Conservation (phyloP, 2,113 vertebrate genomes). For the Lophura nycthemera region DNA sequence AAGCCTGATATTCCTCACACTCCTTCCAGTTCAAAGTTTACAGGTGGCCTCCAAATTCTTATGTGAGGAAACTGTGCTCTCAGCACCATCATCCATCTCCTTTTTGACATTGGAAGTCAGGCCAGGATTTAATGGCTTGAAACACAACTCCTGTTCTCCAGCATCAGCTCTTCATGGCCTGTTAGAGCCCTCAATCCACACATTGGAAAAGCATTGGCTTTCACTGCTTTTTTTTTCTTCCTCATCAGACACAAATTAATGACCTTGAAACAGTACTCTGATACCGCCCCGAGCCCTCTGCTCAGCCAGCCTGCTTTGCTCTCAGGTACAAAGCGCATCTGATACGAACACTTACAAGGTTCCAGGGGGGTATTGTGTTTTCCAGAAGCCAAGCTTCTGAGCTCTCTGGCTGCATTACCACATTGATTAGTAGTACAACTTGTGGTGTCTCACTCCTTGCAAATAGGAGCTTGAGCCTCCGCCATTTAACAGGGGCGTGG, state of each 20-base stretch:
- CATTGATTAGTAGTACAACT: conserved; percentile 53
- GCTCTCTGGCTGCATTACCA: conserved; percentile 34
- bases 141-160: conserved; percentile 65
- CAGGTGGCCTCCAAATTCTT: background rate
- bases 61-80: conserved; percentile 2
- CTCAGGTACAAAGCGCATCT: conserved; percentile 7
- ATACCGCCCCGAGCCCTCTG: conserved; percentile 55
- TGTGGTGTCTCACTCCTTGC: conserved; percentile 6
- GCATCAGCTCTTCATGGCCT: conserved; percentile 68
- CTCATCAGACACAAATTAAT: conserved; percentile 53
- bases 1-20: background rate
- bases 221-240: conserved; percentile 41
- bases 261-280: conserved; percentile 74
- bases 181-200: conserved; percentile 54
- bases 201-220: conserved; percentile 70
- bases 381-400: background rate
- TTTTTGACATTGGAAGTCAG: conserved; percentile 73
- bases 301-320: conserved; percentile 11
- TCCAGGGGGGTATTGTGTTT: conserved; percentile 45
- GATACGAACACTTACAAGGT: conserved; percentile 40
- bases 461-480: background rate
- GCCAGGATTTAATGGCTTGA: conserved; percentile 67
- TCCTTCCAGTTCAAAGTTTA: background rate
- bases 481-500: conserved; percentile 31
- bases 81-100: conserved; percentile 54